phyloP scores from a whole-genome alignment of 2,888 invertebrate species.

The Melieria crassipennis region DNA sequence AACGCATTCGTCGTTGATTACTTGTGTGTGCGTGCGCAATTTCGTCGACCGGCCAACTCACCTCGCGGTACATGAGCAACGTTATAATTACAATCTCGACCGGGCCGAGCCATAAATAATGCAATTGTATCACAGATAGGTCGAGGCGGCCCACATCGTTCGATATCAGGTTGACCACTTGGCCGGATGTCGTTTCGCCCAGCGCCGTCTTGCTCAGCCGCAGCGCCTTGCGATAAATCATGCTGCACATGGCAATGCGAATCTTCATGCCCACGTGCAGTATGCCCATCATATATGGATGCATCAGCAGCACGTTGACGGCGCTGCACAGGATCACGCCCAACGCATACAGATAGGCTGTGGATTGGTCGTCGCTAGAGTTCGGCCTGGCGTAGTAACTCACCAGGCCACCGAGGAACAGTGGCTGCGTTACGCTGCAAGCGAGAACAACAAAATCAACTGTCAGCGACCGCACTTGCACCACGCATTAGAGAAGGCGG shows the following conservation, averaged over 20 bases:
- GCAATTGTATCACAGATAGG: conserved; percentile 84
- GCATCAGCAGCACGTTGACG: conserved; percentile 79
- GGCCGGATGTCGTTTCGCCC: conserved; percentile 78
- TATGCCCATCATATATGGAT: conserved; percentile 86
- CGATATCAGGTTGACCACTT: conserved; percentile 88
- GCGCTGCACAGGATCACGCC: conserved; percentile 78
- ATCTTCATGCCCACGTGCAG: conserved; percentile 75
- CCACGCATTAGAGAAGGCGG: too few species aligned
- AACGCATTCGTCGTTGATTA: neutral
- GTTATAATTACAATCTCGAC: conserved; percentile 82
- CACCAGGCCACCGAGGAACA: conserved; percentile 73
- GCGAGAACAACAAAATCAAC: conserved; percentile 11
- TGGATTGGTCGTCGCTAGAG: conserved; percentile 46
- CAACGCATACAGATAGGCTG: conserved; percentile 81
- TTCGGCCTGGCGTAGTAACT: conserved; percentile 67
- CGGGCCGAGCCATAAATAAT: conserved; percentile 92
- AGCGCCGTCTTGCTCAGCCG: conserved; percentile 77
- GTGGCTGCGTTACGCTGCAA: conserved; percentile 72
- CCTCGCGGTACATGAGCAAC: conserved; percentile 73
- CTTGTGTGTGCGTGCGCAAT: neutral
- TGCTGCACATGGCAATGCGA: conserved; percentile 74
- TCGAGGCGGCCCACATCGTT: conserved; percentile 85
- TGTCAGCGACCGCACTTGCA: neutral
- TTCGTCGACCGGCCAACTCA: conserved; percentile 29
- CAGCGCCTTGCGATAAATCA: conserved; percentile 75